Percentiles rank a stretch among this genome's conserved stretches.
Conservation (phyloP, 2,797 vertebrate species). For the Lacerta agilis region DNA sequence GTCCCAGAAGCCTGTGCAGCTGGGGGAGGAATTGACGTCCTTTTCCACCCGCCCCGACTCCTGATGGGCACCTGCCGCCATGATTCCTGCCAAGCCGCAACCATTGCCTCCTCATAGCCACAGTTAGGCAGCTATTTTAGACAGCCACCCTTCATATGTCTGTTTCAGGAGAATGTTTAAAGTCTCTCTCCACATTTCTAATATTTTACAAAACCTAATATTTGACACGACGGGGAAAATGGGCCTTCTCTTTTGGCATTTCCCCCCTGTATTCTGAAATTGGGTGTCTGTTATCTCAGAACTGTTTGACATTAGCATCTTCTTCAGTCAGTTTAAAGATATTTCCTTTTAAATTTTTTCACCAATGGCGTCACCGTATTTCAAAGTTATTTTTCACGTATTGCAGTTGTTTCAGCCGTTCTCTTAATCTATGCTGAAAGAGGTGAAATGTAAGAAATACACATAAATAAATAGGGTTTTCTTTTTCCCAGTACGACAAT, state of each 20-base stretch:
- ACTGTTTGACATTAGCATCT: background rate
- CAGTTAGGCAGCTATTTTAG: background rate
- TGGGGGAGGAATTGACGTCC: too few species aligned
- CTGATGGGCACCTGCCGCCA: too few species aligned
- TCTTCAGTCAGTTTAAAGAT: background rate
- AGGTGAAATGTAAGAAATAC: conserved; percentile 29
- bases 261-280: background rate
- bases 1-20: too few species aligned
- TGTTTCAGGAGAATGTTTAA: background rate
- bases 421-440: conserved; percentile 34
- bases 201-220: background rate
- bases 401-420: conserved; percentile 7
- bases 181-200: background rate
- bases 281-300: background rate
- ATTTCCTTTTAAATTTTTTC: background rate
- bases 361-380: background rate
- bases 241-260: background rate
- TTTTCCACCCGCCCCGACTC: too few species aligned
- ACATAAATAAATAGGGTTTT: conserved; percentile 28
- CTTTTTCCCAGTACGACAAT: conserved; percentile 33
- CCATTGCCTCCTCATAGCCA: too few species aligned
- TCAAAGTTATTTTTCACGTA: background rate
- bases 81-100: too few species aligned
- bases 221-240: background rate
- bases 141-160: background rate